A percentile compares a stretch with the other conserved stretches of the same genome.
Evolutionary conservation across 2,888 invertebrate genomes (phyloP).

Genomic region (Melinopterus prodromus): DNA sequence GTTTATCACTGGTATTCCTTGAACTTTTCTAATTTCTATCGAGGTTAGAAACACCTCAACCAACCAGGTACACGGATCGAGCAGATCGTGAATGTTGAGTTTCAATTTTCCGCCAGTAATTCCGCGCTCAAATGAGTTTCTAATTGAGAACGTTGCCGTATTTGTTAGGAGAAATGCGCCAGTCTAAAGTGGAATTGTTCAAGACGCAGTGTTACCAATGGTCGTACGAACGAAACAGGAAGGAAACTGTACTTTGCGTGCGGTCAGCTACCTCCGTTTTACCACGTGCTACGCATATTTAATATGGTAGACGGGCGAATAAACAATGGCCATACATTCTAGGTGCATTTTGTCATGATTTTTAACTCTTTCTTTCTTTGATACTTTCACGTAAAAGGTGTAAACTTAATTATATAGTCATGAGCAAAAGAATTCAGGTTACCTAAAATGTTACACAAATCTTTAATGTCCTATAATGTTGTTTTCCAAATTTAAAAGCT

Average conservation of each 20-base stretch:
- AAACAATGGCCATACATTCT: background rate
- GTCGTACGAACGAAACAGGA: constrained; percentile 28
- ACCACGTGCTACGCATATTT: constrained; percentile 30
- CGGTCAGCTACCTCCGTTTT: constrained; percentile 34
- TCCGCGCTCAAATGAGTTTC: background rate
- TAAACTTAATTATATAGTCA: too few species aligned
- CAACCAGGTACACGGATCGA: background rate
- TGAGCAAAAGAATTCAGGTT: too few species aligned
- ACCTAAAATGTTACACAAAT: too few species aligned
- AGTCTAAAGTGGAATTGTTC: background rate
- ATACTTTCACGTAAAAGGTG: background rate
- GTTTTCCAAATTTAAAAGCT: too few species aligned
- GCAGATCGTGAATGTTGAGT: background rate
- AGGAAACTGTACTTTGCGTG: constrained; percentile 31
- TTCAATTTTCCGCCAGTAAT: background rate
- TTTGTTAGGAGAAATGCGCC: constrained; percentile 4
- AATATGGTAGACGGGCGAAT: background rate
- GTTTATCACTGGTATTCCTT: background rate
- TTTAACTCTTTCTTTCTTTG: background rate
- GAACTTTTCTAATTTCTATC: constrained; percentile 4
- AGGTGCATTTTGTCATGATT: background rate
- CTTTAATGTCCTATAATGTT: too few species aligned
- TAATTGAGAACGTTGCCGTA: background rate
- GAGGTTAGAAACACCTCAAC: background rate
- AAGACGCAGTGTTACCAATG: constrained; percentile 5